Evolutionary conservation across 2,888 invertebrate species (phyloP).

Genomic region (Nemapogon koenigi): DNA sequence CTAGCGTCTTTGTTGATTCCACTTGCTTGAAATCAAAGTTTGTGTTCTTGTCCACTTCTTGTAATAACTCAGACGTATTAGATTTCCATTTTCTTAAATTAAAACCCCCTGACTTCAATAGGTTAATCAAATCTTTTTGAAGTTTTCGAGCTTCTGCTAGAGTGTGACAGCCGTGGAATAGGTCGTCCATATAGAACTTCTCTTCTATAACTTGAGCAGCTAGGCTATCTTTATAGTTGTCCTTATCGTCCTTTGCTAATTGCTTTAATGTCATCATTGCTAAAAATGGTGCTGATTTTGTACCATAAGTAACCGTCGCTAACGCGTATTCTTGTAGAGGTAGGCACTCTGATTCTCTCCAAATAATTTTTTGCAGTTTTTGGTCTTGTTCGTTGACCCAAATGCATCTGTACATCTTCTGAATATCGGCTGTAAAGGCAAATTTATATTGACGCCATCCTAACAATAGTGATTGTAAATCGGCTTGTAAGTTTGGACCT

Average conservation of each 20-base stretch:
- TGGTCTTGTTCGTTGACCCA: conserved; percentile 11
- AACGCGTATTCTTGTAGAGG: conserved; percentile 5
- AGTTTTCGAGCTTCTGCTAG: conserved; percentile 8
- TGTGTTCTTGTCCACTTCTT: not conserved
- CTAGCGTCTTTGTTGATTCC: too few species aligned
- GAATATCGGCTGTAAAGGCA: too few species aligned
- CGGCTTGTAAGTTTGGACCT: conserved; percentile 10
- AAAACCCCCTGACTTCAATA: conserved; percentile 14
- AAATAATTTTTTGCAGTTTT: conserved; percentile 6
- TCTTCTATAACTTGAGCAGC: conserved; percentile 8
- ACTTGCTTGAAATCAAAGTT: conserved; percentile 8
- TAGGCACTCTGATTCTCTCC: conserved; percentile 5
- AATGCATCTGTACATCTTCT: conserved; percentile 16
- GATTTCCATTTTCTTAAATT: conserved; percentile 15
- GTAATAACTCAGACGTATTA: conserved; percentile 8
- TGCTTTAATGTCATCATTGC: conserved; percentile 15
- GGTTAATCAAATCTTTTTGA: conserved; percentile 10
- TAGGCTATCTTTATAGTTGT: conserved; percentile 6
- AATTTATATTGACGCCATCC: too few species aligned
- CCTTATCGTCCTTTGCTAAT: conserved; percentile 12
- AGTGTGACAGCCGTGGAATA: conserved; percentile 4
- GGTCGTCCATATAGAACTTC: conserved; percentile 13
- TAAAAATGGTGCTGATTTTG: conserved; percentile 12
- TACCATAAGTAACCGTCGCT: conserved; percentile 6
- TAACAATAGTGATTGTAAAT: too few species aligned